phyloP scores from a whole-genome alignment of 2,113 vertebrate genomes.

The Atrichornis clamosus region DNA sequence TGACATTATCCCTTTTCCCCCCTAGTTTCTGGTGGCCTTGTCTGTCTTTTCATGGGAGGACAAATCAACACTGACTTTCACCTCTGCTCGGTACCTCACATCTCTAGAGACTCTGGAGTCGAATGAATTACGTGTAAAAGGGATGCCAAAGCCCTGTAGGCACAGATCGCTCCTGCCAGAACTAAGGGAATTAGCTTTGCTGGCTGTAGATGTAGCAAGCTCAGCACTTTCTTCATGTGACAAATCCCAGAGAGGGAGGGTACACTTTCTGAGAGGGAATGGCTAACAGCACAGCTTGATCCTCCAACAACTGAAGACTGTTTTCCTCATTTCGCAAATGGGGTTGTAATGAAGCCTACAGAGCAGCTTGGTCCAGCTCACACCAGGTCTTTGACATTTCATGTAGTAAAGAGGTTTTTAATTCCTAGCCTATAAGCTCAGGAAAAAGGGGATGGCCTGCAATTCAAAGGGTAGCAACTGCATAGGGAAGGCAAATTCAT shows the following conservation, averaged over 20 bases:
- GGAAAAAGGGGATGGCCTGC: not conserved
- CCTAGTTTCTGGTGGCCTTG: not conserved
- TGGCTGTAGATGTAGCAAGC: not conserved
- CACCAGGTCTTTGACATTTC: not conserved
- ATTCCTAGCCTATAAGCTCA: not conserved
- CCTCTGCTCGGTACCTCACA: not conserved
- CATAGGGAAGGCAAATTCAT: not conserved
- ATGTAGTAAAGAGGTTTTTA: not conserved
- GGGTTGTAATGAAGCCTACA: not conserved
- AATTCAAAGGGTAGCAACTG: not conserved
- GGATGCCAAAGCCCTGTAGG: not conserved
- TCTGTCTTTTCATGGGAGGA: not conserved
- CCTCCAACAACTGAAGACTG: not conserved
- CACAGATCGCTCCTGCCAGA: not conserved
- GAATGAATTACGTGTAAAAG: not conserved
- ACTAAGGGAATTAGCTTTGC: not conserved
- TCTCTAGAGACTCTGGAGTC: not conserved
- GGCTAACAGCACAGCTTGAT: not conserved
- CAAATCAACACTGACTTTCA: not conserved
- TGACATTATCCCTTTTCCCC: rapidly evolving
- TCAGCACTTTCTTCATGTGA: not conserved
- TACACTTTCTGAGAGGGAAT: not conserved
- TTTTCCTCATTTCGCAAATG: not conserved
- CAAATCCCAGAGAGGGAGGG: not conserved
- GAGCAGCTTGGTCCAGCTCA: not conserved